Conservation (phyloP, 2,888 invertebrate genomes). For the Saturnia pavonia region DNA sequence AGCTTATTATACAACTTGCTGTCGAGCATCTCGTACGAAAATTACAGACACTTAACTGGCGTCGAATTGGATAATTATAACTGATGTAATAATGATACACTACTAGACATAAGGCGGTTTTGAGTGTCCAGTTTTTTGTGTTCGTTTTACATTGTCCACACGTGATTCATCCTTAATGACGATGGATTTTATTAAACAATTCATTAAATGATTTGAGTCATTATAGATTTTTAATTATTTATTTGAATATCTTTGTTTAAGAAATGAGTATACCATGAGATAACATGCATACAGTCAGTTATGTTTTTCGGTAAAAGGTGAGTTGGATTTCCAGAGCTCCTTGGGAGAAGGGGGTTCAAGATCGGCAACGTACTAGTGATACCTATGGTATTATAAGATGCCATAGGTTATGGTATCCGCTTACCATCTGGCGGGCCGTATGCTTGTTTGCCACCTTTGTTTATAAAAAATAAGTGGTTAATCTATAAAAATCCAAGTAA, state of each 20-base stretch:
- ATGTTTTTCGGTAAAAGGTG: too few relatives aligned
- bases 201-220: neutral
- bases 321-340: too few relatives aligned
- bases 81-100: conserved; percentile 59
- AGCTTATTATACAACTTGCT: conserved; percentile 46
- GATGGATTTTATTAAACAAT: conserved; percentile 6
- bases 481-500: too few relatives aligned
- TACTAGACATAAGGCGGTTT: conserved; percentile 55
- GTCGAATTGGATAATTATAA: conserved; percentile 72
- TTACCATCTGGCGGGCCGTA: too few relatives aligned
- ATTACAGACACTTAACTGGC: conserved; percentile 65
- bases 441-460: too few relatives aligned
- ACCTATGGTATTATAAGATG: too few relatives aligned
- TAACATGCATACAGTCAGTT: neutral
- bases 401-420: too few relatives aligned
- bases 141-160: conserved; percentile 50
- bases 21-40: conserved; percentile 56
- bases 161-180: neutral
- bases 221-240: conserved; percentile 5
- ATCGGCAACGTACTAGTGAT: too few relatives aligned
- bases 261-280: neutral
- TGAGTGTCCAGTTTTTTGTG: conserved; percentile 46
- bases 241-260: neutral
- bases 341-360: too few relatives aligned
- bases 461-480: too few relatives aligned